These are phyloP conservation scores for Tamandua tetradactyla DNA, from an alignment of 2,797 vertebrate species.

Conservation along the genomic window DNA sequence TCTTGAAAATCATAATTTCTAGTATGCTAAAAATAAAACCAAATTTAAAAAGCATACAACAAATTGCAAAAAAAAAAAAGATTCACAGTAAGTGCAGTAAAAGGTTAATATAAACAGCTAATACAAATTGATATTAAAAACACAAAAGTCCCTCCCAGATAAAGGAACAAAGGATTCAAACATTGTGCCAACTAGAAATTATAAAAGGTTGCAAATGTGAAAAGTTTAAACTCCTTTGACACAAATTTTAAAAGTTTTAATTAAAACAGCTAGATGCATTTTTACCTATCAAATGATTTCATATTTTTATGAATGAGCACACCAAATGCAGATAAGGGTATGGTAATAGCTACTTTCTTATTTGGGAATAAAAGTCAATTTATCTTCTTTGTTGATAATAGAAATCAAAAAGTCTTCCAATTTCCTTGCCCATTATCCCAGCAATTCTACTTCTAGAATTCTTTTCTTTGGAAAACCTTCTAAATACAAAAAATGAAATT, in stretches of 20 bases:
- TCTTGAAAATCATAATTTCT: not conserved
- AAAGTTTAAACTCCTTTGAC: not conserved
- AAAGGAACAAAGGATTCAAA: not conserved
- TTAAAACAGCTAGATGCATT: not conserved
- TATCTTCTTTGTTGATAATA: not conserved
- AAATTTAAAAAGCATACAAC: not conserved
- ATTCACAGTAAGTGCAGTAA: not conserved
- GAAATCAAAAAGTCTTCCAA: not conserved
- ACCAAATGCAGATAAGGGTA: not conserved
- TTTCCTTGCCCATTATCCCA: not conserved
- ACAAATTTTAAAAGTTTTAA: constrained; percentile 5
- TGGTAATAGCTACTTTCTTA: not conserved
- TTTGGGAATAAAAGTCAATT: not conserved
- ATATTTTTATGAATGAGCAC: not conserved
- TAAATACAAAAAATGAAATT: not conserved
- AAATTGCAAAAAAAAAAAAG: constrained; percentile 35
- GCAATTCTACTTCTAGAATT: not conserved
- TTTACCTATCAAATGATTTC: constrained; percentile 14
- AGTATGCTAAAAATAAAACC: not conserved
- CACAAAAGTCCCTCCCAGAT: not conserved
- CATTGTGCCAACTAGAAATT: not conserved
- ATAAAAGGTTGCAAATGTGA: constrained; percentile 9
- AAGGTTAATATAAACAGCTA: not conserved
- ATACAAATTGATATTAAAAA: constrained; percentile 15
- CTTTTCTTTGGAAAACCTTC: not conserved